These are phyloP conservation scores for Sphaeridia pumilis DNA, from an alignment of 2,888 invertebrate species.

Conservation along the genomic window DNA sequence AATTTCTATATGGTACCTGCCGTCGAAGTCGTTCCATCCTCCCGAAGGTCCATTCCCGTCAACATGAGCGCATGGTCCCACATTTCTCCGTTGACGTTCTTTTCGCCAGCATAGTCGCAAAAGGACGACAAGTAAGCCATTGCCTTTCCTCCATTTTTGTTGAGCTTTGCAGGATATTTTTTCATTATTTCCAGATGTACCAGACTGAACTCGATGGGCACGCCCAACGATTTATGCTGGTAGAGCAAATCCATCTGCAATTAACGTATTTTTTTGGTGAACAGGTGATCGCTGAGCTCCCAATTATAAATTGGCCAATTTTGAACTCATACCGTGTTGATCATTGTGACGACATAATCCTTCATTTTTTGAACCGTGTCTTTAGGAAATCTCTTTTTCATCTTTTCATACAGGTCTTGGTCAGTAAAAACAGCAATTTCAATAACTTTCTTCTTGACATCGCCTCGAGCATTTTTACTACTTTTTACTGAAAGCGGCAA, in stretches of 20 bases:
- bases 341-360: slow-evolving; percentile 34
- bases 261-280: not conserved
- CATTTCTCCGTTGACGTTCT: slow-evolving; percentile 28
- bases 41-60: slow-evolving; percentile 37
- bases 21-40: slow-evolving; percentile 27
- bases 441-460: slow-evolving; percentile 26
- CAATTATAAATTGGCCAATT: not conserved
- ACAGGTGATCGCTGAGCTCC: too few relatives aligned
- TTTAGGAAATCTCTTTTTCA: slow-evolving; percentile 27
- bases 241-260: slow-evolving; percentile 38
- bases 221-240: slow-evolving; percentile 37
- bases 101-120: slow-evolving; percentile 36
- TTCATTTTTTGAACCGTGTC: slow-evolving; percentile 28
- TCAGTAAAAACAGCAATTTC: slow-evolving; percentile 39
- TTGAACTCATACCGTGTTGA: slow-evolving; percentile 29
- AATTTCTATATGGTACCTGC: slow-evolving; percentile 14
- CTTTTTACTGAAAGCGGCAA: not conserved
- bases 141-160: slow-evolving; percentile 37
- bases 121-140: slow-evolving; percentile 39
- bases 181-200: slow-evolving; percentile 38
- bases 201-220: slow-evolving; percentile 37
- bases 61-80: slow-evolving; percentile 41
- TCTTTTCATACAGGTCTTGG: slow-evolving; percentile 32
- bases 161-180: slow-evolving; percentile 27
- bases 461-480: not conserved